phyloP scores from a whole-genome alignment of 2,888 invertebrate species.

The Tipula lateralis region DNA sequence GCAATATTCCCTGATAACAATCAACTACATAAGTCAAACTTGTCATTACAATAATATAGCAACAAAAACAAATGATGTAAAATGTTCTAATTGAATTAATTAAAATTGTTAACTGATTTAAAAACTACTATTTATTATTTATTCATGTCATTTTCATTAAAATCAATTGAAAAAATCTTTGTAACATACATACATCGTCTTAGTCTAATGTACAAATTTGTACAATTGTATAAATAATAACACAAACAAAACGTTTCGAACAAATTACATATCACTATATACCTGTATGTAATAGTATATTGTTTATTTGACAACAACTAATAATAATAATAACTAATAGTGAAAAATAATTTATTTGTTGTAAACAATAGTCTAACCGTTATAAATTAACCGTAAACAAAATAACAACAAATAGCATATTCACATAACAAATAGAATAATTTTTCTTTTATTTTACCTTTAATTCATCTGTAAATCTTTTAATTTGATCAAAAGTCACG shows the following conservation, averaged over 20 bases:
- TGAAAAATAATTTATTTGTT: neutral
- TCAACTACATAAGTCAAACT: neutral
- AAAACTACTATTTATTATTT: neutral
- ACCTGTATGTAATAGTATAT: neutral
- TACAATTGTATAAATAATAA: neutral
- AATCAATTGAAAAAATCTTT: neutral
- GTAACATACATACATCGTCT: neutral
- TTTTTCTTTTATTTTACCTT: neutral
- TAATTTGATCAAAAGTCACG: constrained; percentile 28
- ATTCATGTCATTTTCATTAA: constrained; percentile 11
- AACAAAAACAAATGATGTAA: neutral
- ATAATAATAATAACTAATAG: neutral
- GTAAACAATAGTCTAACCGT: constrained; percentile 27
- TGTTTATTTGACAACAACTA: neutral
- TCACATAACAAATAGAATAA: neutral
- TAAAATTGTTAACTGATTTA: neutral
- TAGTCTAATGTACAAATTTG: neutral
- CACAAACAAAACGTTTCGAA: neutral
- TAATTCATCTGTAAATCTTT: constrained; percentile 27
- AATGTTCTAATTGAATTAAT: constrained; percentile 13
- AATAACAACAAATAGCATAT: neutral
- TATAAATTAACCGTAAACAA: constrained; percentile 27
- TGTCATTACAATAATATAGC: neutral
- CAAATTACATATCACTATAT: neutral
- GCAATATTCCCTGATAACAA: neutral